phyloP scores from a whole-genome alignment of 2,888 invertebrate genomes.

The Aspidiotus destructor region DNA sequence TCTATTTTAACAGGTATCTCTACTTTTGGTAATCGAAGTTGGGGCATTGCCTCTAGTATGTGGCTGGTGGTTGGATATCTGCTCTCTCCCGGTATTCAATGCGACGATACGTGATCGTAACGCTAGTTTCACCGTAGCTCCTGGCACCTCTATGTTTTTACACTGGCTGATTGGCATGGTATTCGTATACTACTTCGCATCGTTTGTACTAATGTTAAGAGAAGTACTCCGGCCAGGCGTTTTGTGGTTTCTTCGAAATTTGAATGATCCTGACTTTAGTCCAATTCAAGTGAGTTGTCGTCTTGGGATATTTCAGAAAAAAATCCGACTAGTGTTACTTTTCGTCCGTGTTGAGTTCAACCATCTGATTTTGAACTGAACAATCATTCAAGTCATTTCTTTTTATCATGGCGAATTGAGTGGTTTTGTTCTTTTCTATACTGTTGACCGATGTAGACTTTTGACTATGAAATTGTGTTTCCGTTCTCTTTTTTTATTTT shows the following conservation, averaged over 20 bases:
- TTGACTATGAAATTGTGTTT: no score
- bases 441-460: no score
- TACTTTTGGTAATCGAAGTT: conserved; percentile 92
- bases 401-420: no score
- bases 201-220: conserved; percentile 80
- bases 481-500: no score
- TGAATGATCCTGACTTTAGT: conserved; percentile 98
- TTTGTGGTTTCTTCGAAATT: conserved; percentile 92
- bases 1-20: conserved; percentile 59
- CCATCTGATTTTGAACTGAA: background rate
- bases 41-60: conserved; percentile 93
- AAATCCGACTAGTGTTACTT: no score
- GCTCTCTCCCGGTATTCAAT: conserved; percentile 85
- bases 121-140: conserved; percentile 66
- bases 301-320: no score
- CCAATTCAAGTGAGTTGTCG: conserved; percentile 71
- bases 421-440: no score
- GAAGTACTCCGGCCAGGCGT: conserved; percentile 95
- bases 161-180: conserved; percentile 99
- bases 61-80: conserved; percentile 99
- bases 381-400: background rate
- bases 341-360: no score
- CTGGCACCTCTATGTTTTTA: conserved; percentile 93
- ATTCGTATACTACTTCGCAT: conserved; percentile 98
- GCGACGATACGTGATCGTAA: conserved; percentile 80